Base-by-base conservation (phyloP, 2,113 vertebrate genomes). In the Gallinago undulata region DNA sequence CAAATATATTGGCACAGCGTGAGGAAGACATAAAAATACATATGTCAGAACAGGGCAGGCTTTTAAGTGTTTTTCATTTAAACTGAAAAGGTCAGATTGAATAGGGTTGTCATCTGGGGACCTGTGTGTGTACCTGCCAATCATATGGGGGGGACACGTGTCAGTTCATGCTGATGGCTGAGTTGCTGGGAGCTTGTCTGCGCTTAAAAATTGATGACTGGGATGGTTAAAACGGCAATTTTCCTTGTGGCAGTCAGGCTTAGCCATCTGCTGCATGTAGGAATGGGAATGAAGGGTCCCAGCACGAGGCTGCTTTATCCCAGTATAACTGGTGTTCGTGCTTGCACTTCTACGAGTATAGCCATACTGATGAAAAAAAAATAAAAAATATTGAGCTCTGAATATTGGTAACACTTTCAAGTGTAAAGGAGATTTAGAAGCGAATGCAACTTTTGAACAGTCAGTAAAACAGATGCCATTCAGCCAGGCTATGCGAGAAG, bases 51-150 rank as follows among this genome's bases (percentile, higher is more conserved):
- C 41, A 60, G 69, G 55, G 83, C 90, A 92, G 66, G 37, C 70
- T 95, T 94, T 92, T 94, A 96, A 94, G 91, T 87, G 73, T 68
- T 89, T 94, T 95, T 96, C 57, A 87, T 89, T 94, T 94, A 84
- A 92, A 93, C 87, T 73, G 83, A 93, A 97, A 96, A 96, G 95
- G 94, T 96, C 94, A 91, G 62, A 92, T 73, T 84, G 96, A 95
- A 89, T 90, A 55, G 62, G 53, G 70, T 76, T 95, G 90, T 91
- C 28, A 7, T 82, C 62, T 87, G 67, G 77, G 77, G 89, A 93
- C 83, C 73, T 64, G 31, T 84, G 55, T 0, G 0, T 64, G 80
- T 66, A 87, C 76, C 76, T 97, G 95, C 69, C 95, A 94, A 1
- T 95, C 95, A 87, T 31, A n/a, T 2, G 0, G 19, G 8, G 47